Percentiles rank a stretch among this genome's conserved stretches.
phyloP scores from a whole-genome alignment of 2,888 invertebrate genomes.

The Baccha elongata region DNA sequence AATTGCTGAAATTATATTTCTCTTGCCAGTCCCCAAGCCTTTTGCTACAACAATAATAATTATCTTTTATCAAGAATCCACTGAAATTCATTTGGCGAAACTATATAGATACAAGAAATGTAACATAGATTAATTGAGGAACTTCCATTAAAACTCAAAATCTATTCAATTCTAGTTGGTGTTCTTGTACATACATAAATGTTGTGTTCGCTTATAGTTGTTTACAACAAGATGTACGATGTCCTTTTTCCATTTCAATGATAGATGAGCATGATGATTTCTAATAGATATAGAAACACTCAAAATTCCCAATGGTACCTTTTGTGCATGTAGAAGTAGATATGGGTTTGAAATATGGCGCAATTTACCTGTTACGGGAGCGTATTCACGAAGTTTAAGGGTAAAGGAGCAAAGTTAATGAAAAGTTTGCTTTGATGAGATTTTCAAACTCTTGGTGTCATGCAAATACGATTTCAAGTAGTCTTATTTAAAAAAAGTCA shows the following conservation, averaged over 20 bases:
- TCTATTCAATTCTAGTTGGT: slow-evolving; percentile 32
- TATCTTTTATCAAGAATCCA: not conserved
- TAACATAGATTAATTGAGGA: slow-evolving; percentile 45
- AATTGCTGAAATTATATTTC: slow-evolving; percentile 21
- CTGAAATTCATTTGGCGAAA: not conserved
- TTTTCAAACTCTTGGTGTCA: too few relatives aligned
- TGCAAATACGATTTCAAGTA: too few relatives aligned
- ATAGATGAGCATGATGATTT: slow-evolving; percentile 61
- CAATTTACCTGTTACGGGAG: too few relatives aligned
- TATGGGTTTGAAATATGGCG: too few relatives aligned
- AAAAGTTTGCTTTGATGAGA: too few relatives aligned
- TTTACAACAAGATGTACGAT: slow-evolving; percentile 54
- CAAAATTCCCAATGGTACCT: too few relatives aligned
- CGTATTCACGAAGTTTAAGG: not conserved
- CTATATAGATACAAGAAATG: not conserved
- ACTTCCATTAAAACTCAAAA: slow-evolving; percentile 49
- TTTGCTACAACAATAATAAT: not conserved
- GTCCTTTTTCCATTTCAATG: slow-evolving; percentile 54
- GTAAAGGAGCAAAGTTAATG: too few relatives aligned
- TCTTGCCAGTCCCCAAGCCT: not conserved
- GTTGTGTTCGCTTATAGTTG: too few relatives aligned
- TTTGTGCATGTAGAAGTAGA: too few relatives aligned
- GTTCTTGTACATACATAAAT: not conserved
- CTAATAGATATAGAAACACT: slow-evolving; percentile 16
- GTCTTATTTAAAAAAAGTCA: too few relatives aligned